These are phyloP conservation scores for Xestia c-nigrum DNA, from an alignment of 2,888 invertebrate genomes.

Conservation along the genomic window DNA sequence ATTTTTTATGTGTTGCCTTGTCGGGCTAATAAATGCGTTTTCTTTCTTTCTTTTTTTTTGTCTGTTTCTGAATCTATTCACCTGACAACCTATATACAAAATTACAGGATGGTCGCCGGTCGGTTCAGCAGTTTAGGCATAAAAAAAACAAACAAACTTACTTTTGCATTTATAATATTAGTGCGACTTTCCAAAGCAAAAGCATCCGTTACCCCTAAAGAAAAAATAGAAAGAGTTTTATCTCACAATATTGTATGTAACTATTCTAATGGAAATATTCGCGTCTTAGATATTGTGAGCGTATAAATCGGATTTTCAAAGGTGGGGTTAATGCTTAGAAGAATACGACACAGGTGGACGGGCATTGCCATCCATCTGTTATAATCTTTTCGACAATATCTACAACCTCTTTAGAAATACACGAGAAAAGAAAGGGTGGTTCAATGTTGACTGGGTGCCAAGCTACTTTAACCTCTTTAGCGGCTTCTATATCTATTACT, in stretches of 20 bases:
- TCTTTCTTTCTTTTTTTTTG: too few species aligned
- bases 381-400: conserved; percentile 44
- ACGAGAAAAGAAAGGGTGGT: conserved; percentile 27
- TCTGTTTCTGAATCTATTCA: too few species aligned
- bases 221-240: not conserved
- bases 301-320: conserved; percentile 35
- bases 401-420: conserved; percentile 37
- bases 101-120: too few species aligned
- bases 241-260: not conserved
- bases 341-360: conserved; percentile 37
- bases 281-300: conserved; percentile 31
- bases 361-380: conserved; percentile 21
- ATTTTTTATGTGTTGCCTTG: too few species aligned
- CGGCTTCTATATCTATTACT: not conserved
- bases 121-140: too few species aligned
- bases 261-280: conserved; percentile 31
- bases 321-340: conserved; percentile 29
- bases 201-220: rapidly evolving
- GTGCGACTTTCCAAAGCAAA: not conserved
- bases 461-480: not conserved
- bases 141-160: too few species aligned
- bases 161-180: too few species aligned
- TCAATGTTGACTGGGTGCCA: conserved; percentile 20
- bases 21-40: too few species aligned
- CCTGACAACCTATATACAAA: too few species aligned